Evolutionary conservation across 2,888 invertebrate species (phyloP).

Genomic region (Philereme transversata): DNA sequence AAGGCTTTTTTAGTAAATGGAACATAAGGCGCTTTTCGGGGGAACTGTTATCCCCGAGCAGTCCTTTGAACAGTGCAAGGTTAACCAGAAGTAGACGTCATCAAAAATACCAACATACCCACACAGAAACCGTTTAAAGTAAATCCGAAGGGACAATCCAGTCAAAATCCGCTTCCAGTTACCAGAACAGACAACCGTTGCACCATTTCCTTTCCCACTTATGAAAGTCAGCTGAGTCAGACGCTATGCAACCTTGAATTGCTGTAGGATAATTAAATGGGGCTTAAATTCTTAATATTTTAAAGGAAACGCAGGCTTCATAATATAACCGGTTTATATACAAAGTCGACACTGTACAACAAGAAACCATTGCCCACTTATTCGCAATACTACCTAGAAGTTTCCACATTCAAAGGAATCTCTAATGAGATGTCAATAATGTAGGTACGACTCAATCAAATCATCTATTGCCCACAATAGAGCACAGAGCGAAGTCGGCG

Average conservation of each 20-base stretch:
- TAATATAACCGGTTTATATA: too few species aligned
- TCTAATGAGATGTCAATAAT: constrained; percentile 58
- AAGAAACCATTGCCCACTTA: too few species aligned
- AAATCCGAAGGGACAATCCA: constrained; percentile 54
- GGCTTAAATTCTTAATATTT: too few species aligned
- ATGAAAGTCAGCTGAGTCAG: constrained; percentile 48
- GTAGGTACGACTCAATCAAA: constrained; percentile 32
- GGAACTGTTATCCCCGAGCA: constrained; percentile 44
- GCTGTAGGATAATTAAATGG: constrained; percentile 32
- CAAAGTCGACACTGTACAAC: too few species aligned
- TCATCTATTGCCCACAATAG: constrained; percentile 39
- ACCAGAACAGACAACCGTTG: constrained; percentile 41
- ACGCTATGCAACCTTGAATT: constrained; percentile 48
- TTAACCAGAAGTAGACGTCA: constrained; percentile 72
- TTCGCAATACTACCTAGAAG: not conserved
- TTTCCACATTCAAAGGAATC: constrained; percentile 42
- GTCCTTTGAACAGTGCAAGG: constrained; percentile 80
- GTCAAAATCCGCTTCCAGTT: constrained; percentile 54
- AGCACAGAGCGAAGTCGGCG: constrained; percentile 43
- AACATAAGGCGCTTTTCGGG: too few species aligned
- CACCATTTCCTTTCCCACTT: constrained; percentile 57
- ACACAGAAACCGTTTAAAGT: constrained; percentile 58
- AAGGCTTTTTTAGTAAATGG: too few species aligned
- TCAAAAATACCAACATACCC: constrained; percentile 55
- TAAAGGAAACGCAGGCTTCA: not conserved